phyloP scores from a whole-genome alignment of 2,888 invertebrate species.

The Alloscopus bannaensis region DNA sequence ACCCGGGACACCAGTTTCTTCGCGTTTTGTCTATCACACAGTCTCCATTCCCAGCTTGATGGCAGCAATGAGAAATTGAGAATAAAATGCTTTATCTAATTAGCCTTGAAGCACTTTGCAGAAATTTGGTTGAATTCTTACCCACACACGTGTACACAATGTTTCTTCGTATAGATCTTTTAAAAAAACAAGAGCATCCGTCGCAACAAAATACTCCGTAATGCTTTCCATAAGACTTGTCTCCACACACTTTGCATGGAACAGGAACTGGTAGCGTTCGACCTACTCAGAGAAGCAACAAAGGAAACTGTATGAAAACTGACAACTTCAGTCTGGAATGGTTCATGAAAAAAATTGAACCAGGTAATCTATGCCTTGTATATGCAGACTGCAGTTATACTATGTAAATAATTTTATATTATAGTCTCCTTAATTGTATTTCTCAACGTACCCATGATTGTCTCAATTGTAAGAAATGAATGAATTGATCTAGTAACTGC shows the following conservation, averaged over 20 bases:
- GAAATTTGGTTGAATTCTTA: conserved; percentile 75
- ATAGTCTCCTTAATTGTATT: too few relatives aligned
- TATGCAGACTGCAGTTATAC: too few relatives aligned
- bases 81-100: too few relatives aligned
- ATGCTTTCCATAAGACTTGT: conserved; percentile 86
- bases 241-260: conserved; percentile 87
- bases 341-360: too few relatives aligned
- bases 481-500: too few relatives aligned
- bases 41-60: conserved; percentile 80
- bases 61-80: too few relatives aligned
- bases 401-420: too few relatives aligned
- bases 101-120: not conserved
- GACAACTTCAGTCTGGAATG: too few relatives aligned
- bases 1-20: conserved; percentile 92
- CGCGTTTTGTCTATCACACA: conserved; percentile 88
- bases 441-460: too few relatives aligned
- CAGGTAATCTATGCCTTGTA: too few relatives aligned
- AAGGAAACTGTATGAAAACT: not conserved
- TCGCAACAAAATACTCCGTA: conserved; percentile 91
- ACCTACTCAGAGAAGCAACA: conserved; percentile 74
- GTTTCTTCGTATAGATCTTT: conserved; percentile 85
- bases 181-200: conserved; percentile 93
- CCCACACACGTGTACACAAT: conserved; percentile 87
- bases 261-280: conserved; percentile 82
- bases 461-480: too few relatives aligned